A percentile compares a stretch with the other conserved stretches of the same genome.
phyloP scores from a whole-genome alignment of 1,140 invertebrate genomes.

The Maniola jurtina region DNA sequence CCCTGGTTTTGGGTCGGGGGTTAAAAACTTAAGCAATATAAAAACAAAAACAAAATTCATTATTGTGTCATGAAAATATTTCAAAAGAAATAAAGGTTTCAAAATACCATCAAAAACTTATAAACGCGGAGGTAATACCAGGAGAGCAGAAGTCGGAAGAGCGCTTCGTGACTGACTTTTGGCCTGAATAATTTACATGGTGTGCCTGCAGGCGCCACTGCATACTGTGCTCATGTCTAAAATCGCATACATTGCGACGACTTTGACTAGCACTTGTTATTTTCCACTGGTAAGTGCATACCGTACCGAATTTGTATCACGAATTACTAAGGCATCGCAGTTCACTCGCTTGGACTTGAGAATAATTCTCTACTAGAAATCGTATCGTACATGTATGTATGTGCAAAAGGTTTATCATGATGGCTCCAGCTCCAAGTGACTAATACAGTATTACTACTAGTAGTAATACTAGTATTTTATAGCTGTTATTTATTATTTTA shows the following conservation, averaged over 20 bases:
- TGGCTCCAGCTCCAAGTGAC: no score
- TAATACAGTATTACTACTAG: no score
- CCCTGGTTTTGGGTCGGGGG: no score
- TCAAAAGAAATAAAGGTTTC: neutral
- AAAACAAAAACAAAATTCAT: no score
- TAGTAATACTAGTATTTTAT: no score
- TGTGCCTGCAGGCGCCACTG: conserved; percentile 47
- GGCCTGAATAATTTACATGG: conserved; percentile 65
- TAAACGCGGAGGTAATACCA: conserved; percentile 30
- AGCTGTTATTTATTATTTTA: no score
- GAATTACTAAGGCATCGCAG: conserved; percentile 26
- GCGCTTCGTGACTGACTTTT: conserved; percentile 69
- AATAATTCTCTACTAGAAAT: neutral
- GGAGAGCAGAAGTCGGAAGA: conserved; percentile 43
- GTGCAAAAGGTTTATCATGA: no score
- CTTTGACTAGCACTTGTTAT: conserved; percentile 47
- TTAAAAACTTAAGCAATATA: no score
- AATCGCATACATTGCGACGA: conserved; percentile 44
- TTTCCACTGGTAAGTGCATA: conserved; percentile 38
- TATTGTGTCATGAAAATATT: no score
- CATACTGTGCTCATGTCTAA: conserved; percentile 44
- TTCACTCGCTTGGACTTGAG: conserved; percentile 8
- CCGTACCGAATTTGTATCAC: conserved; percentile 43
- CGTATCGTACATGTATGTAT: neutral
- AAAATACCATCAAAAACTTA: conserved; percentile 14